Evolutionary conservation across 2,888 invertebrate species (phyloP).

Genomic region (Nemurella pictetii): DNA sequence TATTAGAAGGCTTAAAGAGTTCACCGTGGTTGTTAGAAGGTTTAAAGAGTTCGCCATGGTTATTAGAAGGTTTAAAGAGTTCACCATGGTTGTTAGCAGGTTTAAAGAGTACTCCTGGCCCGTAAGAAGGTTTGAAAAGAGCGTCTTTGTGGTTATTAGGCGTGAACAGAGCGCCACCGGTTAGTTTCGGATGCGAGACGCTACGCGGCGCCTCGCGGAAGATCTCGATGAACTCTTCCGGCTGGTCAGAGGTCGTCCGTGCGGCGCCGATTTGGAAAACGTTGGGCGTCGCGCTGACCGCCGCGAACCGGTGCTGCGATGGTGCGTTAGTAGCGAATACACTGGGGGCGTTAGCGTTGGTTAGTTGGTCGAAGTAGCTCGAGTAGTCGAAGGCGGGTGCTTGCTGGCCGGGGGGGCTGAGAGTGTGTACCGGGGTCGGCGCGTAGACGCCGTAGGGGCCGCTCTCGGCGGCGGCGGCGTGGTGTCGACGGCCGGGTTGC

Average conservation of each 20-base stretch:
- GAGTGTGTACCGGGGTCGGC: not conserved
- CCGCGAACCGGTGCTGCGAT: no score
- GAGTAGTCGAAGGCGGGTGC: slow-evolving; percentile 23
- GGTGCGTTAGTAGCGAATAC: not conserved
- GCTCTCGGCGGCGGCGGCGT: not conserved
- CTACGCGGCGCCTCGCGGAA: not conserved
- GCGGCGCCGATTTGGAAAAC: not conserved
- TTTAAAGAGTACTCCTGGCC: not conserved
- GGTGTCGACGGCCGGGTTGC: not conserved
- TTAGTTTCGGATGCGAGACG: not conserved
- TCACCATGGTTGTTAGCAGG: no score
- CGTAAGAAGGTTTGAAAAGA: not conserved
- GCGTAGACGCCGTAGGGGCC: slow-evolving; percentile 15
- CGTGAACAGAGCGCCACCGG: not conserved
- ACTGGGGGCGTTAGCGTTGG: slow-evolving; percentile 1
- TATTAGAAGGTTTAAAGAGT: not conserved
- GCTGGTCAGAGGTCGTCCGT: not conserved
- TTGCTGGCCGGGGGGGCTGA: not conserved
- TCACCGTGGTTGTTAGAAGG: not conserved
- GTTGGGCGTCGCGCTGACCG: not conserved
- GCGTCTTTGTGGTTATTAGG: not conserved
- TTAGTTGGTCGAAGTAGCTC: not conserved
- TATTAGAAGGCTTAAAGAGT: not conserved
- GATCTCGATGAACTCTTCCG: slow-evolving; percentile 11
- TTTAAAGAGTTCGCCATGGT: not conserved